Evolutionary conservation across 1,140 invertebrate genomes (phyloP), one percentile per base, ranked within the genome.

Genomic region (Episyrphus balteatus): DNA sequence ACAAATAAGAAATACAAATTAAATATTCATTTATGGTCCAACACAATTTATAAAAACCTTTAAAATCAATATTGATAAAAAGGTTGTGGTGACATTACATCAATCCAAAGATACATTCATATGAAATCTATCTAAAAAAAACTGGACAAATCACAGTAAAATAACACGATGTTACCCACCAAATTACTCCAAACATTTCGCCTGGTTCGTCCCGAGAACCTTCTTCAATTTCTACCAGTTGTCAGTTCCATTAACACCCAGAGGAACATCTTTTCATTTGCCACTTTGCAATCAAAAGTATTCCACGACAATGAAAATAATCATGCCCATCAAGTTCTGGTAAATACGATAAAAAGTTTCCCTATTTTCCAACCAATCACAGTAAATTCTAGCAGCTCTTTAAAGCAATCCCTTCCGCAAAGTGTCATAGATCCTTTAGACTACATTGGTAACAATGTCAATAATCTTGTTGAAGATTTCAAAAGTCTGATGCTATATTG

Each of bases 391-490:
- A 14, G 21, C 17, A 38, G 50, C 1, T 12, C 32, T 0, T 1
- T 19, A 1, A 14, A n/a, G 18, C 5, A 17, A 8, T 18, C 3
- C 14, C 12, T 33, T 14, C 1, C 17, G 19, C 17, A 5, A 1
- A 13, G 38, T 6, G 34, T 42, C 17, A 13, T 37, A 12, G 15
- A 19, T 15, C 51, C 50, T 0, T 17, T 26, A 10, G 7, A 7
- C 0, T 12, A 8, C 6, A 7, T 48, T 8, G 19, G 30, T 31
- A 32, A n/a, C 2, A 48, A 32, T 1, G 19, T 54, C 0, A 33
- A 21, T 5, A 48, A 71, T 15, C 53, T 75, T 9, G 44, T 70
- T 1, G 44, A 52, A 1, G 56, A 60, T 12, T 71, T 77, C 36
- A 53, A 58, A 44, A 46, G 26, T 2, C 42, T 75, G 5, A 53